These are phyloP conservation scores for Lochmaea crataegi DNA, from an alignment of 2,888 invertebrate species.

Conservation along the genomic window DNA sequence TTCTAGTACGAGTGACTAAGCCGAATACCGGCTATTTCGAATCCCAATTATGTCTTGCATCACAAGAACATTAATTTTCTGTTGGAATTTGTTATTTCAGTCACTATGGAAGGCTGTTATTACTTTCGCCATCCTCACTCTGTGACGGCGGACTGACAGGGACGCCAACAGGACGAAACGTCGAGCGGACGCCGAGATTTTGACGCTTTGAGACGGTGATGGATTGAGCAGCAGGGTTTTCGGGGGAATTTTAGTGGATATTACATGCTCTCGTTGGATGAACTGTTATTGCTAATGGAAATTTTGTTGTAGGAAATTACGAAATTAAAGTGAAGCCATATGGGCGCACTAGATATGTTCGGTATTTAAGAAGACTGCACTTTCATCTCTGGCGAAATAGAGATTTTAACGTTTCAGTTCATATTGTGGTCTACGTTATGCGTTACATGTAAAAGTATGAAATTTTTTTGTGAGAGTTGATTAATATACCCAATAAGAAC, in stretches of 20 bases:
- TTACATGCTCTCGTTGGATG: slow-evolving; percentile 7
- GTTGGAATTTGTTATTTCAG: slow-evolving; percentile 18
- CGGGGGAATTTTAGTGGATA: slow-evolving; percentile 13
- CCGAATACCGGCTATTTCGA: background rate
- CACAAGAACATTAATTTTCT: slow-evolving; percentile 19
- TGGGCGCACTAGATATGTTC: too few relatives aligned
- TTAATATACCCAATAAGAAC: too few relatives aligned
- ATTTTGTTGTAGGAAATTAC: slow-evolving; percentile 12
- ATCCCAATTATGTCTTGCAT: slow-evolving; percentile 12
- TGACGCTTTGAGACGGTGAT: slow-evolving; percentile 16
- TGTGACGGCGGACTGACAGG: slow-evolving; percentile 7
- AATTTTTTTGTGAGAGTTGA: too few relatives aligned
- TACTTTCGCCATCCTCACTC: slow-evolving; percentile 11
- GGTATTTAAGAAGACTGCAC: too few relatives aligned
- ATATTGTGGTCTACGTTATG: too few relatives aligned
- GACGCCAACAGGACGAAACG: slow-evolving; percentile 14
- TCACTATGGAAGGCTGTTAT: slow-evolving; percentile 13
- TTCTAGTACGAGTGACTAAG: background rate
- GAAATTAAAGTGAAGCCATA: background rate
- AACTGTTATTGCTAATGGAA: slow-evolving; percentile 18
- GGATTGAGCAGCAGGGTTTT: slow-evolving; percentile 15
- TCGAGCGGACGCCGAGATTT: slow-evolving; percentile 17
- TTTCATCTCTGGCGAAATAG: too few relatives aligned
- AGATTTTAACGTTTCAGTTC: too few relatives aligned
- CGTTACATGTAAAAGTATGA: too few relatives aligned